These are phyloP conservation scores for Papilio demoleus DNA, from an alignment of 2,888 invertebrate genomes.

Conservation along the genomic window DNA sequence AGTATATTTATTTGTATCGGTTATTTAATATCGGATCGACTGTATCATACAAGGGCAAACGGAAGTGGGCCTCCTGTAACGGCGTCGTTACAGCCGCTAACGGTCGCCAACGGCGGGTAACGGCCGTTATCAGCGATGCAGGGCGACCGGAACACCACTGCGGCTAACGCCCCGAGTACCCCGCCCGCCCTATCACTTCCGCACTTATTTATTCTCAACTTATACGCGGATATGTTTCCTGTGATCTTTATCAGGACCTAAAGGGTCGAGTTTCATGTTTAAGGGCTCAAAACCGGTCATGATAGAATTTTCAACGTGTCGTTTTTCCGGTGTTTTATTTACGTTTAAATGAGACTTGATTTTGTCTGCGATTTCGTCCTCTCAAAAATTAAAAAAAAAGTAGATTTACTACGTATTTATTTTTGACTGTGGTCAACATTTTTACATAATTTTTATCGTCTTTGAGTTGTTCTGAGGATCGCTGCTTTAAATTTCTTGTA, in stretches of 20 bases:
- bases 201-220: conserved; percentile 78
- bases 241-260: conserved; percentile 61
- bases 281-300: conserved; percentile 38
- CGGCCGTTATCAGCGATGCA: conserved; percentile 71
- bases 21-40: conserved; percentile 52
- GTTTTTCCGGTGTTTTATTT: conserved; percentile 45
- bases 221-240: conserved; percentile 75
- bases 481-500: no score
- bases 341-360: no score
- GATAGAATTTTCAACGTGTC: conserved; percentile 37
- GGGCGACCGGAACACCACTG: conserved; percentile 73
- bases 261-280: conserved; percentile 38
- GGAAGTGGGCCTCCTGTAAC: conserved; percentile 77
- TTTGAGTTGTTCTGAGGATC: no score
- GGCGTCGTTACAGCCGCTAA: conserved; percentile 76
- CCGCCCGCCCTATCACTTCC: conserved; percentile 77
- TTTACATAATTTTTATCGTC: no score
- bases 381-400: no score
- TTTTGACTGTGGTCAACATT: no score
- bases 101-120: conserved; percentile 71
- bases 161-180: conserved; percentile 62
- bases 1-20: conserved; percentile 22
- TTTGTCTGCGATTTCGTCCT: no score
- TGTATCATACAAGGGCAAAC: conserved; percentile 61
- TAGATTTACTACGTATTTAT: no score